These are phyloP conservation scores for Chrysocyon brachyurus DNA, from an alignment of 2,797 vertebrate species.

Conservation along the genomic window DNA sequence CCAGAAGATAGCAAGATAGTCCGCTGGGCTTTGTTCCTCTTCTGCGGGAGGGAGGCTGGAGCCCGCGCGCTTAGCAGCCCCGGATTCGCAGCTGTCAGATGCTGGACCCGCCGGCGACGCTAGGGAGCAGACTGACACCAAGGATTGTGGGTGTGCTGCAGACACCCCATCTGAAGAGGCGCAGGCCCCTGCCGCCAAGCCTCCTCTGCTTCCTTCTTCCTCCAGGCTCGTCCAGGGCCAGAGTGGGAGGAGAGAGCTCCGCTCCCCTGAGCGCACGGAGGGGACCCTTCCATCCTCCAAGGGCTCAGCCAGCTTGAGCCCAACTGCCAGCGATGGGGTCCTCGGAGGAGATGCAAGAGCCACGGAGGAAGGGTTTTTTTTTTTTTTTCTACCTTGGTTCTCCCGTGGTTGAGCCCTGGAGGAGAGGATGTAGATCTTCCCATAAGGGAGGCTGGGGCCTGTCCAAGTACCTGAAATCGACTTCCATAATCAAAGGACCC, in stretches of 20 bases:
- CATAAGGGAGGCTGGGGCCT: neutral
- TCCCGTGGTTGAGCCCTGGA: neutral
- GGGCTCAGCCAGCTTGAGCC: neutral
- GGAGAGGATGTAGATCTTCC: neutral
- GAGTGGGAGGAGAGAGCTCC: neutral
- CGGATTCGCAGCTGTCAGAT: conserved; percentile 14
- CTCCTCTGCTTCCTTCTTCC: conserved; percentile 74
- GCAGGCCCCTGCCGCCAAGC: conserved; percentile 69
- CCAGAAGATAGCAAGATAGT: conserved; percentile 85
- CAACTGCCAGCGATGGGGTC: neutral
- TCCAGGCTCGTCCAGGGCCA: conserved; percentile 71
- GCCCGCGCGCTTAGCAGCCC: conserved; percentile 78
- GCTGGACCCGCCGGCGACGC: conserved; percentile 83
- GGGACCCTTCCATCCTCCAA: conserved; percentile 52
- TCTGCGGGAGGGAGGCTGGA: conserved; percentile 89
- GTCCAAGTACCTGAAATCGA: neutral
- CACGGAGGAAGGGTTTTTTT: neutral
- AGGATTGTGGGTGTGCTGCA: neutral
- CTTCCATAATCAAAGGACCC: too few species aligned
- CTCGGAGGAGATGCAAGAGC: neutral
- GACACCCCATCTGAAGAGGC: neutral
- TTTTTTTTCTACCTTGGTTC: neutral
- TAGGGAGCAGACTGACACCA: conserved; percentile 90
- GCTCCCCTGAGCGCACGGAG: conserved; percentile 26
- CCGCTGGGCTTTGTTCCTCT: conserved; percentile 88